A percentile compares a stretch with the other conserved stretches of the same genome.
These are phyloP conservation scores for Phortica variegata DNA, from an alignment of 1,140 invertebrate genomes.

Conservation along the genomic window DNA sequence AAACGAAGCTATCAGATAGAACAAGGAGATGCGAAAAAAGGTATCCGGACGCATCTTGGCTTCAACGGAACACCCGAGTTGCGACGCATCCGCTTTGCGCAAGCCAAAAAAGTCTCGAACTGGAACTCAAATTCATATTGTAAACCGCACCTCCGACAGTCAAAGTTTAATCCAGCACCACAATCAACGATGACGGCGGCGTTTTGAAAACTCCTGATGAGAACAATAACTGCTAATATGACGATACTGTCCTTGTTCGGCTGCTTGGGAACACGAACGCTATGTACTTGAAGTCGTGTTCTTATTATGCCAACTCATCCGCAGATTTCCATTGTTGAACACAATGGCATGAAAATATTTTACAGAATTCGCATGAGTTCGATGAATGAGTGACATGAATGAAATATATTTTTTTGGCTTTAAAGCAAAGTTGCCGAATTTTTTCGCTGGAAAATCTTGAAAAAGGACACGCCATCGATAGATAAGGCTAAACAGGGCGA, in stretches of 20 bases:
- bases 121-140: not conserved
- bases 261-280: too few relatives aligned
- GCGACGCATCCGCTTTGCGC: slow-evolving; percentile 39
- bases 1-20: slow-evolving; percentile 11
- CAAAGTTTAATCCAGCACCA: slow-evolving; percentile 36
- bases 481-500: too few relatives aligned
- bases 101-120: slow-evolving; percentile 27
- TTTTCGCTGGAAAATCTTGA: slow-evolving; percentile 21
- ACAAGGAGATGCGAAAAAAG: slow-evolving; percentile 1
- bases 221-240: too few relatives aligned
- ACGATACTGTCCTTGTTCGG: too few relatives aligned
- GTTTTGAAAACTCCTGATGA: too few relatives aligned
- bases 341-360: slow-evolving; percentile 17
- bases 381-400: slow-evolving; percentile 24
- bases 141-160: slow-evolving; percentile 31
- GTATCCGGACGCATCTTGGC: slow-evolving; percentile 39
- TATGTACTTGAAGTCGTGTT: slow-evolving; percentile 35
- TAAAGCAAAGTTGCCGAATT: slow-evolving; percentile 32
- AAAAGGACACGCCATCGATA: too few relatives aligned
- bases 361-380: slow-evolving; percentile 29
- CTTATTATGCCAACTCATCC: slow-evolving; percentile 37
- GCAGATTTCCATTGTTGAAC: slow-evolving; percentile 20
- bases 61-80: slow-evolving; percentile 37
- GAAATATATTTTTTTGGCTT: slow-evolving; percentile 19
- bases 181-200: too few relatives aligned